phyloP scores from a whole-genome alignment of 2,888 invertebrate species.

The Andrena minutula region DNA sequence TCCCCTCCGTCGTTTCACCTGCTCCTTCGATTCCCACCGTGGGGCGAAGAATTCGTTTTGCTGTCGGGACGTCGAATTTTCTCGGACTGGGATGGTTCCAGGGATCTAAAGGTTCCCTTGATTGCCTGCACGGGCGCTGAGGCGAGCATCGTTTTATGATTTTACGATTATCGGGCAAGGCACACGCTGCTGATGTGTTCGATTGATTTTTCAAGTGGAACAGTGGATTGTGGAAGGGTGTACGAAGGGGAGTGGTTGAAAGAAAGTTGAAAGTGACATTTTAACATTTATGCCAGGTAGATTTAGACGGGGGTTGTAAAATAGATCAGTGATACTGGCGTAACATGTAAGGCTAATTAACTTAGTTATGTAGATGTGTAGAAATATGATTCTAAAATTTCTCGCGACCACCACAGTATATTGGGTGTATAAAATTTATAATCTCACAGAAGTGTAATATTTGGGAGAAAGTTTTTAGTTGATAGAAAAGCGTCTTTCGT shows the following conservation, averaged over 20 bases:
- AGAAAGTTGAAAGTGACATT: background rate
- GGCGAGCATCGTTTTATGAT: background rate
- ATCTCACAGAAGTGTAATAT: no score
- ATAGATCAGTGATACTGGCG: no score
- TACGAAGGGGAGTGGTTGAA: no score
- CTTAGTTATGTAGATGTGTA: no score
- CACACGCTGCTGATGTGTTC: background rate
- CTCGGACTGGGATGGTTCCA: conserved; percentile 1
- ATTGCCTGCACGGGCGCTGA: background rate
- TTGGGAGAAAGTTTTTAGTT: no score
- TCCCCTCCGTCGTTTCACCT: conserved; percentile 52
- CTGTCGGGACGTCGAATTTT: conserved; percentile 13
- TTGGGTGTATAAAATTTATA: no score
- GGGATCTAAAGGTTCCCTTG: background rate
- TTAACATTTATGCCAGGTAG: no score
- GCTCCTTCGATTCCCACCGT: background rate
- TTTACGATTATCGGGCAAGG: background rate
- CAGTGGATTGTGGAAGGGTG: background rate
- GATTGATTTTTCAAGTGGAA: background rate
- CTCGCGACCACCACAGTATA: no score
- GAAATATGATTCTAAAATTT: no score
- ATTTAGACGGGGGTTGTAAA: no score
- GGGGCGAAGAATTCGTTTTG: conserved; percentile 34
- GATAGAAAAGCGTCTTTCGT: no score
- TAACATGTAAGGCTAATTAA: no score